Conservation (phyloP, 2,113 vertebrate genomes). For the Cyanoderma ruficeps region DNA sequence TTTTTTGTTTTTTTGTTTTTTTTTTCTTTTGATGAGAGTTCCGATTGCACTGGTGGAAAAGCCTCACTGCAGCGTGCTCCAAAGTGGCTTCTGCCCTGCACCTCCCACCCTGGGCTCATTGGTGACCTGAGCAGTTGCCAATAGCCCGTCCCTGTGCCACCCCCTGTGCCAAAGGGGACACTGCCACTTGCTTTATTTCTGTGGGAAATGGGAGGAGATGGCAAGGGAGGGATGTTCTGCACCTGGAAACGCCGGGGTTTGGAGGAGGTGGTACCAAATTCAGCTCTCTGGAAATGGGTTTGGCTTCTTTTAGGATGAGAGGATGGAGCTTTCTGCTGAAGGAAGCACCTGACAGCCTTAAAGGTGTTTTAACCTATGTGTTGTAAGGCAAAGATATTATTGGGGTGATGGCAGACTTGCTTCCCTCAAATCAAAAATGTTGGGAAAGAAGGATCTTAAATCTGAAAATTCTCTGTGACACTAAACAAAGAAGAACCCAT, state of each 20-base stretch:
- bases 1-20: neutral
- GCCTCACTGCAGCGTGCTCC: constrained; percentile 25
- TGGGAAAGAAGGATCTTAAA: neutral
- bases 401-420: neutral
- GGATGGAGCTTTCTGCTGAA: neutral
- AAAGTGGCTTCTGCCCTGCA: neutral
- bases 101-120: constrained; percentile 41
- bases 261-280: neutral
- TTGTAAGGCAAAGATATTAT: neutral
- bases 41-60: constrained; percentile 54
- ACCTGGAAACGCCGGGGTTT: neutral
- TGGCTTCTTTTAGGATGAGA: neutral
- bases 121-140: constrained; percentile 52
- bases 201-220: neutral
- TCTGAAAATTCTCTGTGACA: neutral
- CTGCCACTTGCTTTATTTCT: constrained; percentile 52
- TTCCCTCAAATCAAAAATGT: neutral
- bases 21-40: neutral
- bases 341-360: neutral
- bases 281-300: neutral
- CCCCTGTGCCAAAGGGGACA: constrained; percentile 19
- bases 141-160: neutral
- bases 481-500: neutral
- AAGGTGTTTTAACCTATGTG: neutral
- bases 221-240: neutral